phyloP scores from a whole-genome alignment of 2,888 invertebrate species.

The Spodoptera exigua region DNA sequence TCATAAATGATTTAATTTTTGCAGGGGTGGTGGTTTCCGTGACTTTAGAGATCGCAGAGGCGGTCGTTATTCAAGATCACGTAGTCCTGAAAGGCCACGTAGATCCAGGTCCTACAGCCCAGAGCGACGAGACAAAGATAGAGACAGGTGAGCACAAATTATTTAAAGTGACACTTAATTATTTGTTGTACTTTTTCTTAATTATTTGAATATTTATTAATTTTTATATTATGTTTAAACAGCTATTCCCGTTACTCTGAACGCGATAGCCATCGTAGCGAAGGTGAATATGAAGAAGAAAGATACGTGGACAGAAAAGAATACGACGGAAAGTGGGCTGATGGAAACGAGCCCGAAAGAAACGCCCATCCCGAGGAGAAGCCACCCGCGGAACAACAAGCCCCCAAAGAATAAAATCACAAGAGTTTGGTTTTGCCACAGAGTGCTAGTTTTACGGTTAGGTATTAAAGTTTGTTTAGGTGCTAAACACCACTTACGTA shows the following conservation, averaged over 20 bases:
- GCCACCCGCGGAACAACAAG: conserved; percentile 76
- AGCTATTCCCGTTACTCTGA: conserved; percentile 85
- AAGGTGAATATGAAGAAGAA: conserved; percentile 87
- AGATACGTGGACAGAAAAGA: conserved; percentile 90
- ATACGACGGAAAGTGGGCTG: conserved; percentile 91
- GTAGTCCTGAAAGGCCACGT: conserved; percentile 86
- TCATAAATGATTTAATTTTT: conserved; percentile 3
- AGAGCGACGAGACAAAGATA: conserved; percentile 84
- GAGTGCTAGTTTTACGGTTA: conserved; percentile 52
- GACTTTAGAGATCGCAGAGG: conserved; percentile 92
- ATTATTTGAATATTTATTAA: background rate
- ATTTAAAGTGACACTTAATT: background rate
- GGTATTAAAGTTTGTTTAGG: conserved; percentile 44
- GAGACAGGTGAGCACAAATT: conserved; percentile 77
- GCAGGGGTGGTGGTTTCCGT: conserved; percentile 86
- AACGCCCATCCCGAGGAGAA: conserved; percentile 75
- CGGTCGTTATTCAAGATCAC: conserved; percentile 88
- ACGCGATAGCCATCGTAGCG: conserved; percentile 85
- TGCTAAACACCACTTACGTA: conserved; percentile 40
- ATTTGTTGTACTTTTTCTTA: background rate
- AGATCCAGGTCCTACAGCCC: conserved; percentile 86
- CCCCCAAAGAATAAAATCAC: conserved; percentile 76
- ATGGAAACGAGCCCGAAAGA: conserved; percentile 87
- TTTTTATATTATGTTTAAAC: conserved; percentile 32
- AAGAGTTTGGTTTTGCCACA: conserved; percentile 42